Percentiles rank a stretch among this genome's conserved stretches.
Evolutionary conservation across 1,140 invertebrate genomes (phyloP).

Genomic region (Macrostomum lignano): DNA sequence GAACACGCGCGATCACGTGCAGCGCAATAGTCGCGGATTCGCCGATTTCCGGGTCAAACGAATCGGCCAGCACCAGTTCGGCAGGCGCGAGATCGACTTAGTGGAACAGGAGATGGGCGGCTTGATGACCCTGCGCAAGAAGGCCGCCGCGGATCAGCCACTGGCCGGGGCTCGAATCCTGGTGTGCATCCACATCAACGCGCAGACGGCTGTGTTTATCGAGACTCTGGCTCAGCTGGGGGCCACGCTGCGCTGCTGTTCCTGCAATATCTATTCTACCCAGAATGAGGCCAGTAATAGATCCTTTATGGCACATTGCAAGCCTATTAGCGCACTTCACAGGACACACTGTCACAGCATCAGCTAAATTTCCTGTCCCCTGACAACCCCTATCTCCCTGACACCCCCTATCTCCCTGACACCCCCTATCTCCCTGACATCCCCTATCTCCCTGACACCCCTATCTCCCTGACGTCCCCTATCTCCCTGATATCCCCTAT

Average conservation of each 20-base stretch:
- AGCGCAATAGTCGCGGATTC: slow-evolving; percentile 47
- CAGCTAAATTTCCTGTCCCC: no score
- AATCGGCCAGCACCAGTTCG: slow-evolving; percentile 64
- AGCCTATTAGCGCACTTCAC: neutral
- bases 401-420: no score
- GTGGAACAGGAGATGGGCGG: slow-evolving; percentile 98
- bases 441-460: no score
- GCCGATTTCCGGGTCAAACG: slow-evolving; percentile 66
- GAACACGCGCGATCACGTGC: no score
- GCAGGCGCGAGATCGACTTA: slow-evolving; percentile 76
- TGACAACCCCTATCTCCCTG: no score
- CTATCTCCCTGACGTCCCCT: no score
- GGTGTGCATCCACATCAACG: slow-evolving; percentile 86
- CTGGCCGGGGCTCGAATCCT: slow-evolving; percentile 78
- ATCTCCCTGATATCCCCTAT: no score
- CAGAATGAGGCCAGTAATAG: slow-evolving; percentile 33
- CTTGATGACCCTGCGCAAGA: slow-evolving; percentile 62
- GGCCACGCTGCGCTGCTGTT: slow-evolving; percentile 65
- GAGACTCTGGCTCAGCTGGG: slow-evolving; percentile 65
- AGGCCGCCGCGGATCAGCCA: slow-evolving; percentile 67
- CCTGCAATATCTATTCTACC: slow-evolving; percentile 92
- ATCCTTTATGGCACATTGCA: neutral
- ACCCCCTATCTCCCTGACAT: no score
- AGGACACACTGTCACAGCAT: no score
- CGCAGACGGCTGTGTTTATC: slow-evolving; percentile 77